Evolutionary conservation across 2,797 vertebrate genomes (phyloP).

Genomic region (Denticeps clupeoides): DNA sequence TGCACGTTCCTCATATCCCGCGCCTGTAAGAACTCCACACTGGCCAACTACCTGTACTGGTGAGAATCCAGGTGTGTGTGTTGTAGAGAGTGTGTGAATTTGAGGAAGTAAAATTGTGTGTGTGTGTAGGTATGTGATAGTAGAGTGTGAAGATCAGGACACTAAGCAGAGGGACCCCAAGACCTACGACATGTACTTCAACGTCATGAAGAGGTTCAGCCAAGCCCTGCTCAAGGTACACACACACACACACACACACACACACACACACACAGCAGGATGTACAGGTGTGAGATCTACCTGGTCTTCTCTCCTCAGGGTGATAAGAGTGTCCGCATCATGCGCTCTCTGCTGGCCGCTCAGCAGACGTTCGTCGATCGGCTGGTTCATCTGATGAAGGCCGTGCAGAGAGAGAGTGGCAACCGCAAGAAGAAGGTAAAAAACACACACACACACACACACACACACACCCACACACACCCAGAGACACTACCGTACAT

Average conservation of each 20-base stretch:
- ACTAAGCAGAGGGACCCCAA: conserved; percentile 93
- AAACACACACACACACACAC: too few species aligned
- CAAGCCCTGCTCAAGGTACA: conserved; percentile 89
- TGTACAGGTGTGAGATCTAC: too few species aligned
- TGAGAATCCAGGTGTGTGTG: conserved; percentile 40
- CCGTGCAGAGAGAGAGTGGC: conserved; percentile 92
- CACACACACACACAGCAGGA: neutral
- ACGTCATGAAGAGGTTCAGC: conserved; percentile 94
- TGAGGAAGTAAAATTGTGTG: too few species aligned
- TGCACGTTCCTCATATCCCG: conserved; percentile 96
- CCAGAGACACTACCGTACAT: neutral
- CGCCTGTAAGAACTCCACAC: conserved; percentile 91
- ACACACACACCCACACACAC: too few species aligned
- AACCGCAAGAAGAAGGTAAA: conserved; percentile 95
- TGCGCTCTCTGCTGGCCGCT: conserved; percentile 86
- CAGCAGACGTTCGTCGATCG: conserved; percentile 95
- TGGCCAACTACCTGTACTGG: conserved; percentile 98
- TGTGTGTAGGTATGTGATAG: conserved; percentile 86
- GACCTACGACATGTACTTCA: conserved; percentile 96
- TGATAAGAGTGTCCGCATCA: conserved; percentile 90
- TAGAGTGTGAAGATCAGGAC: conserved; percentile 97
- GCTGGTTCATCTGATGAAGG: conserved; percentile 95
- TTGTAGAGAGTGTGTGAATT: neutral
- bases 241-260: conserved; percentile 1
- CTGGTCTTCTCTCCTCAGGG: conserved; percentile 55